A percentile compares a stretch with the other conserved stretches of the same genome.
phyloP scores from a whole-genome alignment of 2,888 invertebrate species.

The Caenorhabditis parvicauda region DNA sequence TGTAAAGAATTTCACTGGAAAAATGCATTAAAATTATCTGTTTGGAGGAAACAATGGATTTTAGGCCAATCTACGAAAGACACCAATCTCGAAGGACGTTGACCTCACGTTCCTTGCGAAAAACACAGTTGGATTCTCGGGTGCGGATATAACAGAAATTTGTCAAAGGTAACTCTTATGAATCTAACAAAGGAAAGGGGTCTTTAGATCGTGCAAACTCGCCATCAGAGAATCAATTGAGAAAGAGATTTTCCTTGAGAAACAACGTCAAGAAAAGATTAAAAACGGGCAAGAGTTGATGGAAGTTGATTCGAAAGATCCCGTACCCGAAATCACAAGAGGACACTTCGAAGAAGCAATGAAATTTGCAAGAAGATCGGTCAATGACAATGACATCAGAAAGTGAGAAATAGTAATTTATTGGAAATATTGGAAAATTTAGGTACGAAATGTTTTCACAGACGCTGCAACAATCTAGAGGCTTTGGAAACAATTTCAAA shows the following conservation, averaged over 20 bases:
- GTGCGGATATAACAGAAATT: constrained; percentile 97
- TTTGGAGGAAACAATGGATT: not conserved
- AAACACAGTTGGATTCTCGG: constrained; percentile 88
- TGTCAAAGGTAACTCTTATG: constrained; percentile 77
- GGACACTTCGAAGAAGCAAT: constrained; percentile 88
- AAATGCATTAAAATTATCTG: no score
- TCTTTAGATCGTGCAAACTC: constrained; percentile 80
- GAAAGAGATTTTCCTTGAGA: constrained; percentile 85
- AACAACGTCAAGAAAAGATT: constrained; percentile 74
- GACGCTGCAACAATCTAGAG: constrained; percentile 96
- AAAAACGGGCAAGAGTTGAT: constrained; percentile 67
- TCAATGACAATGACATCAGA: constrained; percentile 97
- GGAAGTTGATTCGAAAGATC: constrained; percentile 71
- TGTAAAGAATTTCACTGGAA: not conserved
- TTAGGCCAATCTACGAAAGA: constrained; percentile 67
- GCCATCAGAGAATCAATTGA: constrained; percentile 98
- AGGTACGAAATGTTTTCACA: constrained; percentile 99
- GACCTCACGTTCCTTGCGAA: constrained; percentile 74
- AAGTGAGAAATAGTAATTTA: constrained; percentile 67
- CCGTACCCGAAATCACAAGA: constrained; percentile 94
- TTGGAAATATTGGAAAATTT: constrained; percentile 1
- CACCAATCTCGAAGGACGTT: constrained; percentile 72
- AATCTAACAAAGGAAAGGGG: not conserved
- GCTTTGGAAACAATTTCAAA: constrained; percentile 92
- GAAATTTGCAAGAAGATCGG: constrained; percentile 73